Base-by-base conservation (phyloP, 1,140 invertebrate genomes). In the Sitodiplosis mosellana region DNA sequence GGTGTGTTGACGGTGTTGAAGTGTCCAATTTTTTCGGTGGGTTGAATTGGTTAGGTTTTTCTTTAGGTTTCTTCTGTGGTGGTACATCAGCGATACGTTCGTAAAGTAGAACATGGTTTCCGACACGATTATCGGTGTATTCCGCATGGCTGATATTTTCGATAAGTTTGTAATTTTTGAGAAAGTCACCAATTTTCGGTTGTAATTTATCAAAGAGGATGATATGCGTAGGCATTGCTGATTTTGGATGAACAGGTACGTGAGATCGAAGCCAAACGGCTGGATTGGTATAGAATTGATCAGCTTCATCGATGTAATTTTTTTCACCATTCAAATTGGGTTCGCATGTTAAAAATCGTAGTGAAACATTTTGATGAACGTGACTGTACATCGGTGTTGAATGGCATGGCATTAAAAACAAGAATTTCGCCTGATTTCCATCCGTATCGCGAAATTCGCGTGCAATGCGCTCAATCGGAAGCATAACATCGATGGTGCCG, bases 321-420 rank as follows among this genome's bases (percentile, higher is more conserved):
- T 61, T 51, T 14, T 58, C 48, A 10, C 73, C 61, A 7, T 69
- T 51, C 3, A 91, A 67, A 59, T 91, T 87, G 3, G 91, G 90
- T 56, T 89, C 81, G 59, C 91, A 96, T 19, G 81, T 84, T n/a
- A 95, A 67, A 65, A 89, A 89, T 49, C 75, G 72, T 53, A 80
- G 73, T 0, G 76, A 71, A 2, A 92, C 68, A 60, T 92, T 87
- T 20, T 71, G 56, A 61, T 93, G 89, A 1, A 94, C 64, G 63
- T 91, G 84, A 63, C 88, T 92, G 59, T 90, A 91, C 33, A 85
- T 74, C 1, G 91, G 90, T 4, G 83, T 89, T 14, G 87, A 86
- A 65, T 95, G 91, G 59, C 91, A 96, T 1, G 89, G 90, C 74
- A 88, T 92, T n/a, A 94, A 66, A 67, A 90, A 89, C n/a, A 91